Evolutionary conservation across 2,888 invertebrate species (phyloP), one percentile per base, ranked within the genome.

Genomic region (Isotomurus palustris): DNA sequence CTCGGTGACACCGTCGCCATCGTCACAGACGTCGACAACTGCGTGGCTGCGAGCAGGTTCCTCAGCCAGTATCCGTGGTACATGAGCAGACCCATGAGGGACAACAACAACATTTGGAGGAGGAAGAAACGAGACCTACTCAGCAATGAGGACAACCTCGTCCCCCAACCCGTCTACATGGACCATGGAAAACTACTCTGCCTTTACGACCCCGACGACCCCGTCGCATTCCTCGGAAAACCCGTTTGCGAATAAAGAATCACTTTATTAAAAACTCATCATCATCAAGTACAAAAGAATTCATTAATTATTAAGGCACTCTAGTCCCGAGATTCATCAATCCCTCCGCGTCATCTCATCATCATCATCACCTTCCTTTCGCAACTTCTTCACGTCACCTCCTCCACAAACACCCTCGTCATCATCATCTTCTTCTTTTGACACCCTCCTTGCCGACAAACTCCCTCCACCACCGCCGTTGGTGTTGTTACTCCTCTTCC

Each of bases 61-160:
- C 12, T 24, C 2, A 44, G 35, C 32, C 32, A 55, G 2, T 59
- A 59, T 41, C 59, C 59, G 10, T 59, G 59, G 59, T 59, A 27
- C 47, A 47, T 47, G 47, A 28, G 28, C 28, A 27, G 47, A 3
- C 47, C 47, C 4, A 47, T 47, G 47, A 25, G 25, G 29, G 47
- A 47, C 24, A 28, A 3, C 3, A 24, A 24, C 4, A 47, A 47
- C 28, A 47, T 28, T 6, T 47, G 47, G 47, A 21, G 24, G 6
- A 17, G 28, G 4, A 27, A 29, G 14, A 21, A 14, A 14, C 43
- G 43, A 21, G 8, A 14, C 32, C 38, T n/a, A 38, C 17, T 4
- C 38, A 4, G 14, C 4, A 17, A 17, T 17, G 5, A 17, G 3
- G 6, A 12, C 3, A 10, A 47, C 28, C 17, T 27, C 24, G 28